Percentiles rank a stretch among this genome's conserved stretches.
Conservation (phyloP, 2,888 invertebrate species). For the Stenolophus ochropezus region DNA sequence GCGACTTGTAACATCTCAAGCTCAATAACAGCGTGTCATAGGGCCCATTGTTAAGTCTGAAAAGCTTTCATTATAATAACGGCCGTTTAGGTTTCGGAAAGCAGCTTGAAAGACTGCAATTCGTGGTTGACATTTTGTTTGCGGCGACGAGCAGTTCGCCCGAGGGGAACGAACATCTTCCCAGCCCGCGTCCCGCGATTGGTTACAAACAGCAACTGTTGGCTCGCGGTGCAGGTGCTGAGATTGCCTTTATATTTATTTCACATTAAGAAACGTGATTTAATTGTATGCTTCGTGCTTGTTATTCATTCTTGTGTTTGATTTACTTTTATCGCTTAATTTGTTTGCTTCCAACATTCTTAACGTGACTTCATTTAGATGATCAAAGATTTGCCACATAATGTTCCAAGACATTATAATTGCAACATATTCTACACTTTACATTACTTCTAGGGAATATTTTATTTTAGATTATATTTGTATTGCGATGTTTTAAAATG, state of each 20-base stretch:
- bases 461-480: too few species aligned
- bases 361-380: too few species aligned
- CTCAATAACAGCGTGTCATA: constrained; percentile 45
- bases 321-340: constrained; percentile 18
- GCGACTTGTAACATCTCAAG: constrained; percentile 24
- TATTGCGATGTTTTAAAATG: too few species aligned
- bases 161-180: constrained; percentile 12
- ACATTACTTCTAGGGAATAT: too few species aligned
- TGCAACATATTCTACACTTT: too few species aligned
- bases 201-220: constrained; percentile 20
- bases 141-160: neutral
- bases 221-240: constrained; percentile 2
- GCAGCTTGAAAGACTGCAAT: constrained; percentile 28
- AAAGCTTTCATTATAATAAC: constrained; percentile 54
- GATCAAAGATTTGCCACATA: too few species aligned
- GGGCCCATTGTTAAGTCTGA: constrained; percentile 42
- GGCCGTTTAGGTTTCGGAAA: constrained; percentile 37
- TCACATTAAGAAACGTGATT: constrained; percentile 30
- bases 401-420: too few species aligned
- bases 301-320: constrained; percentile 33
- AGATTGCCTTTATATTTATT: constrained; percentile 23
- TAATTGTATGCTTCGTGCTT: constrained; percentile 3
- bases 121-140: constrained; percentile 49
- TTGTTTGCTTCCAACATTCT: neutral
- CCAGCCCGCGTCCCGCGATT: neutral